Evolutionary conservation across 2,113 vertebrate genomes (phyloP).

Genomic region (Callorhinus ursinus): DNA sequence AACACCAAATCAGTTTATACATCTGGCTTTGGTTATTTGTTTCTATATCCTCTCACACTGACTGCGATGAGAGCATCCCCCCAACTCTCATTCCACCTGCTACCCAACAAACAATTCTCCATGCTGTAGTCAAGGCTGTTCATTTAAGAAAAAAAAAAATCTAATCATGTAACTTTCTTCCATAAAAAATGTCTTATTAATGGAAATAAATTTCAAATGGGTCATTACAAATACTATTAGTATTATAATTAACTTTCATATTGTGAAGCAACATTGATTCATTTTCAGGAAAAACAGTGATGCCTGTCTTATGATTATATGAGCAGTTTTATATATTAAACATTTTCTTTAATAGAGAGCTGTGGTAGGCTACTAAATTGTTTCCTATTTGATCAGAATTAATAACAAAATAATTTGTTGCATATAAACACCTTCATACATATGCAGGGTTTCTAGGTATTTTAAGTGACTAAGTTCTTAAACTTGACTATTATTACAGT

Average conservation of each 20-base stretch:
- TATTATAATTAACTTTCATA: neutral
- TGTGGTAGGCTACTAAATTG: neutral
- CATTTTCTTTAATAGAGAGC: neutral
- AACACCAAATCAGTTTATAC: neutral
- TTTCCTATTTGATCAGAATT: neutral
- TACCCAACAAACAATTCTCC: neutral
- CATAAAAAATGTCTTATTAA: neutral
- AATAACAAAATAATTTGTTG: neutral
- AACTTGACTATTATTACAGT: neutral
- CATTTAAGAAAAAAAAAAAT: neutral
- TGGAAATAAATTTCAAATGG: neutral
- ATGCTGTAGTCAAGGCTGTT: neutral
- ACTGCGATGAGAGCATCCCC: accelerated
- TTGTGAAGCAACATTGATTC: neutral
- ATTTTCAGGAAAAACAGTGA: neutral
- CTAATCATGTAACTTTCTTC: neutral
- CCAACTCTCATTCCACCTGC: no score
- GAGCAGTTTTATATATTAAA: neutral
- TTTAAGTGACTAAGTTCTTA: neutral
- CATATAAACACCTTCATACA: neutral
- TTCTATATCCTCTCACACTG: neutral
- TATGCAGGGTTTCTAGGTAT: neutral
- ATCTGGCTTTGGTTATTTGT: neutral
- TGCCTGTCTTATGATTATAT: neutral
- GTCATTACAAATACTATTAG: neutral